Percentiles rank a stretch among this genome's conserved stretches.
phyloP scores from a whole-genome alignment of 2,797 vertebrate species.

The Arrhamphus sclerolepis region DNA sequence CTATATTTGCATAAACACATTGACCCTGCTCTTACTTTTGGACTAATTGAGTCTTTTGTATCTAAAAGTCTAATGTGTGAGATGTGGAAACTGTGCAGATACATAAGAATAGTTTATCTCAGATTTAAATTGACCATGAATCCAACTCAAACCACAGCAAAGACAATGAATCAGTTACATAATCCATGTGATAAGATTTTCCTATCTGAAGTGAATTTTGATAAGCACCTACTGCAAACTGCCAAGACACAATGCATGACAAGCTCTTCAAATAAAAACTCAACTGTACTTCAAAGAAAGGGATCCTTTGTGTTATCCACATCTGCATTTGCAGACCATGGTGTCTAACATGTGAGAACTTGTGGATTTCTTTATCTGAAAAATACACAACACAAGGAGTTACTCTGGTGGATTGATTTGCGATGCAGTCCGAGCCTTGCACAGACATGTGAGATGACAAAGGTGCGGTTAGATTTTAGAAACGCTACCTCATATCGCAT shows the following conservation, averaged over 20 bases:
- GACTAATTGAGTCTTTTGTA: background rate
- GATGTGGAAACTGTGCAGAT: background rate
- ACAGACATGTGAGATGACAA: constrained; percentile 15
- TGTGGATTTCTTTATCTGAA: constrained; percentile 11
- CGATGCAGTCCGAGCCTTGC: background rate
- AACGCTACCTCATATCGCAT: background rate
- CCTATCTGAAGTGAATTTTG: too few relatives aligned
- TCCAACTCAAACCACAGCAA: background rate
- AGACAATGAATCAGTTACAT: background rate
- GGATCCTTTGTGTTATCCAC: constrained; percentile 12
- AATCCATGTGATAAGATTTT: too few relatives aligned
- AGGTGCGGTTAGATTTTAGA: background rate
- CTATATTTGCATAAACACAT: background rate
- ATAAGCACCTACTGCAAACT: background rate
- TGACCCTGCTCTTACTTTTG: background rate
- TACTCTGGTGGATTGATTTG: constrained; percentile 5
- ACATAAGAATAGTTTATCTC: constrained; percentile 9
- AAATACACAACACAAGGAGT: constrained; percentile 1
- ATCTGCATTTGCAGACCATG: constrained; percentile 1
- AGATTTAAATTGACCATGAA: background rate
- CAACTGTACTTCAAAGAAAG: background rate
- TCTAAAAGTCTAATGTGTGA: background rate
- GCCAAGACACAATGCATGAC: background rate
- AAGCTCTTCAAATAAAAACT: constrained; percentile 31
- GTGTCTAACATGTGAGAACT: constrained; percentile 5